A percentile compares a stretch with the other conserved stretches of the same genome.
phyloP scores from a whole-genome alignment of 2,888 invertebrate species.

The Hecatera dysodea region DNA sequence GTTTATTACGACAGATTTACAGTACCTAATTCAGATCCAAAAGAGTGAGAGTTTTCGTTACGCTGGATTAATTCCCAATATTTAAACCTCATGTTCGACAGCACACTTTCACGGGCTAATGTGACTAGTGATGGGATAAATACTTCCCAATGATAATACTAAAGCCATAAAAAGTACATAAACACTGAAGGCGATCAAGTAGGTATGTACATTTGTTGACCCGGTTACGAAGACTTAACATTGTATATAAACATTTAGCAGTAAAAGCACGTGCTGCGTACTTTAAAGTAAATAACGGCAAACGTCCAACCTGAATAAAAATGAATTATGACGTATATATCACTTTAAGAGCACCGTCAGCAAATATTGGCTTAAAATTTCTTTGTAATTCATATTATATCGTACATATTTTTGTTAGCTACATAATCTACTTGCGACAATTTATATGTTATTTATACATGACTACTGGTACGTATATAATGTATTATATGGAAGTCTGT shows the following conservation, averaged over 20 bases:
- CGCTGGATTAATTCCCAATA: neutral
- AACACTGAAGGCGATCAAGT: conserved; percentile 43
- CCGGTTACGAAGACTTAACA: conserved; percentile 49
- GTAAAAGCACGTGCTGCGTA: conserved; percentile 51
- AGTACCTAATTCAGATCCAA: no score
- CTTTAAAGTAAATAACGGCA: conserved; percentile 48
- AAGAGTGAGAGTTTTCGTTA: neutral
- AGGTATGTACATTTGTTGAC: conserved; percentile 56
- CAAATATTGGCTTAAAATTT: conserved; percentile 59
- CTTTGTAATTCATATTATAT: conserved; percentile 52
- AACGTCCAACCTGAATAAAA: conserved; percentile 65
- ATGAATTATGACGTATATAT: conserved; percentile 52
- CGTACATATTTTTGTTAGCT: conserved; percentile 39
- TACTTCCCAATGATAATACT: conserved; percentile 11
- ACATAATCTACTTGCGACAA: conserved; percentile 32
- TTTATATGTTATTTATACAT: conserved; percentile 42
- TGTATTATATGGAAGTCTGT: conserved; percentile 50
- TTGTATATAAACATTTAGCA: conserved; percentile 48
- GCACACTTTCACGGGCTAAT: neutral
- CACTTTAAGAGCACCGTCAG: conserved; percentile 18
- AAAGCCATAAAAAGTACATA: conserved; percentile 22
- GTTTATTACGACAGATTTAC: neutral
- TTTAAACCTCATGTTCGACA: neutral
- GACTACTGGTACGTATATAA: conserved; percentile 25
- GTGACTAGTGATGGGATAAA: neutral